Base-by-base conservation (phyloP, 2,888 invertebrate species). In the Epistrophe eligans region DNA sequence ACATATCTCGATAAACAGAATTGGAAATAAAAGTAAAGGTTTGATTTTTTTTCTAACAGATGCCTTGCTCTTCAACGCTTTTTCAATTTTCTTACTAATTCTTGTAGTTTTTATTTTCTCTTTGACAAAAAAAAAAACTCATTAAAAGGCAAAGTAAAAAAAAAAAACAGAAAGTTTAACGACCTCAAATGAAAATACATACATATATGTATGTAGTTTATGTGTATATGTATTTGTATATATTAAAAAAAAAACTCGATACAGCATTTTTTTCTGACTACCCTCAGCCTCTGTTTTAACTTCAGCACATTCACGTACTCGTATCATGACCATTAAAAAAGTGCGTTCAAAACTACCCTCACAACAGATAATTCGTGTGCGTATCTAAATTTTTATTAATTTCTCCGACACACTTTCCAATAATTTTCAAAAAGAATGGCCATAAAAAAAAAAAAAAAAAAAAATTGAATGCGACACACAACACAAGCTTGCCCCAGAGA, bases 331-430 rank as follows among this genome's bases (percentile, higher is more conserved):
- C 62, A 66, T 72, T 72, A 79, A 43, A 50, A 24, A 24, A 24
- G 24, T 24, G 35, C 57, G 35, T 10, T 62, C 24, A 62, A 64
- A 81, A 81, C 81, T 80, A 84, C 84, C 81, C 84, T 77, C 24
- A 43, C 45, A 32, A n/a, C 13, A 43, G 57, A 50, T 35, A 64
- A 70, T 79, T 40, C 43, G 52, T 79, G 81, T 74, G 82, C 82
- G 85, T 82, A 87, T 82, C 82, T 87, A 87, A 82, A 79, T 79
- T 82, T 82, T 52, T 82, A 82, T 82, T 74, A 87, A 87, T 87
- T 87, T 82, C 74, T 58, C 74, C 82, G 82, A 87, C 74, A 82
- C 82, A 82, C 85, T 82, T 87, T 87, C 74, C 73, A 85, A 77
- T 77, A 73, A 77, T 72, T 80, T 77, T 60, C 19, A 19, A 55